Evolutionary conservation across 1,140 invertebrate genomes (phyloP).

Genomic region (Dysdera silvatica): DNA sequence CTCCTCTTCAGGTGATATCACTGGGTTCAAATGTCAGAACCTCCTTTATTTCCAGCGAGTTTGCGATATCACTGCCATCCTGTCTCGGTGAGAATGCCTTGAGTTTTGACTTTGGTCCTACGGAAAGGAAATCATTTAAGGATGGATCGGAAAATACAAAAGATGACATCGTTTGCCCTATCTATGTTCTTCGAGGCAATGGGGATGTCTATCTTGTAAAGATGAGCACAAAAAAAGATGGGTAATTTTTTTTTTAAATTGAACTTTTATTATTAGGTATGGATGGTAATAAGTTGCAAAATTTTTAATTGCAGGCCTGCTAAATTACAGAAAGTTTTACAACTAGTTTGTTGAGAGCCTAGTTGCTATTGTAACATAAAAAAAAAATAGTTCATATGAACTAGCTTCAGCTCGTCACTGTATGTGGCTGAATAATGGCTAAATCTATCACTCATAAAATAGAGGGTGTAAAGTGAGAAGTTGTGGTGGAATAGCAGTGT

Average conservation of each 20-base stretch:
- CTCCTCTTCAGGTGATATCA: conserved; percentile 37
- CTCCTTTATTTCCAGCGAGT: conserved; percentile 19
- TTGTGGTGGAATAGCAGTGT: too few relatives aligned
- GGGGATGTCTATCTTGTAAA: conserved; percentile 57
- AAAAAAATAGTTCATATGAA: too few relatives aligned
- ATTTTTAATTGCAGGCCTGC: too few relatives aligned
- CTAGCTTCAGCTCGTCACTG: too few relatives aligned
- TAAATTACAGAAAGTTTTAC: too few relatives aligned
- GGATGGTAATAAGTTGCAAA: too few relatives aligned
- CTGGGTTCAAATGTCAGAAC: conserved; percentile 29
- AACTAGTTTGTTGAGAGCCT: too few relatives aligned
- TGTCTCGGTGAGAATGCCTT: conserved; percentile 70
- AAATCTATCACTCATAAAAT: too few relatives aligned
- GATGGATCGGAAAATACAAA: neutral
- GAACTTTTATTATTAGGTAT: conserved; percentile 1
- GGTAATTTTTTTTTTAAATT: conserved; percentile 16
- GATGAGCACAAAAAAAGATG: conserved; percentile 17
- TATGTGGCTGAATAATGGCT: too few relatives aligned
- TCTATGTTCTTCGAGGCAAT: conserved; percentile 71
- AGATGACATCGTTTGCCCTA: conserved; percentile 54
- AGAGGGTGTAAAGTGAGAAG: too few relatives aligned
- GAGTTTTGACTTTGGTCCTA: conserved; percentile 70
- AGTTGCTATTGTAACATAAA: too few relatives aligned
- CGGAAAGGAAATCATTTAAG: conserved; percentile 37
- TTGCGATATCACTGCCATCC: conserved; percentile 38